Conservation (phyloP, 2,888 invertebrate genomes). For the Drosophila aldrichi region DNA sequence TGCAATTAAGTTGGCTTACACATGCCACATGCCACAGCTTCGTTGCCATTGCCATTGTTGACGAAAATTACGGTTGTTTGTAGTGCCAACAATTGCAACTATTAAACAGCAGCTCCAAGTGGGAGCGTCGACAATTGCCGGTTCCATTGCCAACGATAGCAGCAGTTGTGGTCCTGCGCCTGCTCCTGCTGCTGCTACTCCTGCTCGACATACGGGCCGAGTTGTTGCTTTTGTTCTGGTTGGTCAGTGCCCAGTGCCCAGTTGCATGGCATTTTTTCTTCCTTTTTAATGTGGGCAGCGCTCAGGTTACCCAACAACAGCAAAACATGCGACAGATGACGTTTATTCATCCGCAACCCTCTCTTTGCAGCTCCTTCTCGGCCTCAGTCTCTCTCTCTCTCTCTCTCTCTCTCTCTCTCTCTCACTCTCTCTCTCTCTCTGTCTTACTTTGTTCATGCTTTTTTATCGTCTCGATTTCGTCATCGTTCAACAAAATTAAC, state of each 20-base stretch:
- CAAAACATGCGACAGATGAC: conserved; percentile 58
- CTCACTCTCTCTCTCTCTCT: neutral
- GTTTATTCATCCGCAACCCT: conserved; percentile 25
- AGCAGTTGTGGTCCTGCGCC: conserved; percentile 9
- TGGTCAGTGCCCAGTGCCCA: conserved; percentile 20
- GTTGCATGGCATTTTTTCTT: conserved; percentile 21
- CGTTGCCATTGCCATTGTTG: conserved; percentile 44
- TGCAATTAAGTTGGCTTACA: conserved; percentile 67
- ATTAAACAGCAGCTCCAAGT: conserved; percentile 43
- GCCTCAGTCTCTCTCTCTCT: neutral
- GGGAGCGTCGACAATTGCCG: conserved; percentile 45
- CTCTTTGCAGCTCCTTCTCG: neutral
- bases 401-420: no score
- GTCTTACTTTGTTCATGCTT: conserved; percentile 6
- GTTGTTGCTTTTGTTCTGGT: conserved; percentile 22
- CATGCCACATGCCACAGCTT: conserved; percentile 31
- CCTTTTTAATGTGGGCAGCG: conserved; percentile 13
- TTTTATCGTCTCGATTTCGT: conserved; percentile 67
- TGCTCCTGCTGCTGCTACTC: neutral
- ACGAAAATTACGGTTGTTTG: conserved; percentile 70
- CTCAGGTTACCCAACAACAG: conserved; percentile 38
- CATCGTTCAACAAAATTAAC: conserved; percentile 62
- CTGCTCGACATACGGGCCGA: conserved; percentile 1
- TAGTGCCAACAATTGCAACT: conserved; percentile 67
- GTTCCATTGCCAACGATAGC: conserved; percentile 40